These are phyloP conservation scores for Lamproptera curius DNA, from an alignment of 2,888 invertebrate species.

Conservation along the genomic window DNA sequence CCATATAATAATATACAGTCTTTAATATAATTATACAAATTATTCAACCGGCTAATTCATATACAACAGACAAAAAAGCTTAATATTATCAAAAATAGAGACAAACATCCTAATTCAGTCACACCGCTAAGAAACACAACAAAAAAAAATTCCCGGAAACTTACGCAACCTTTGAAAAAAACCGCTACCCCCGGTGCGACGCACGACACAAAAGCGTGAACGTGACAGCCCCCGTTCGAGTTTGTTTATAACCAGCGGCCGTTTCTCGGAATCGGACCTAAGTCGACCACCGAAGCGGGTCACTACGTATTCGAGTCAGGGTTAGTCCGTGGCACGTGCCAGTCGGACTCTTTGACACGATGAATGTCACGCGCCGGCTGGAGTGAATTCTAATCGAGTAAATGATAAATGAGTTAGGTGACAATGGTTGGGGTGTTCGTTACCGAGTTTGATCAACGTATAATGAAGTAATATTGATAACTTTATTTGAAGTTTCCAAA, in stretches of 20 bases:
- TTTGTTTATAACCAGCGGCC: conserved; percentile 19
- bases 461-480: background rate
- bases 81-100: too few species aligned
- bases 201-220: conserved; percentile 10
- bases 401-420: conserved; percentile 18
- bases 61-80: too few species aligned
- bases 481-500: background rate
- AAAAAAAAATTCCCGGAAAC: too few species aligned
- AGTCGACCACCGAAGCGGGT: conserved; percentile 15
- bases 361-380: conserved; percentile 22
- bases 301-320: conserved; percentile 17
- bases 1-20: too few species aligned
- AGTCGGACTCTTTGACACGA: conserved; percentile 18
- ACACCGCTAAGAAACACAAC: too few species aligned
- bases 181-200: conserved; percentile 1
- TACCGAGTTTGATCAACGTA: background rate
- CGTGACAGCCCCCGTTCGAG: conserved; percentile 11
- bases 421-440: conserved; percentile 15
- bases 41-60: too few species aligned
- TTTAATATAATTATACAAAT: too few species aligned
- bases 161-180: background rate
- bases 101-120: too few species aligned
- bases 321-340: conserved; percentile 16
- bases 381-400: conserved; percentile 24
- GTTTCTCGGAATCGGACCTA: conserved; percentile 14